Evolutionary conservation across 1,140 invertebrate genomes (phyloP).

Genomic region (Thalassaphorura encarpata): DNA sequence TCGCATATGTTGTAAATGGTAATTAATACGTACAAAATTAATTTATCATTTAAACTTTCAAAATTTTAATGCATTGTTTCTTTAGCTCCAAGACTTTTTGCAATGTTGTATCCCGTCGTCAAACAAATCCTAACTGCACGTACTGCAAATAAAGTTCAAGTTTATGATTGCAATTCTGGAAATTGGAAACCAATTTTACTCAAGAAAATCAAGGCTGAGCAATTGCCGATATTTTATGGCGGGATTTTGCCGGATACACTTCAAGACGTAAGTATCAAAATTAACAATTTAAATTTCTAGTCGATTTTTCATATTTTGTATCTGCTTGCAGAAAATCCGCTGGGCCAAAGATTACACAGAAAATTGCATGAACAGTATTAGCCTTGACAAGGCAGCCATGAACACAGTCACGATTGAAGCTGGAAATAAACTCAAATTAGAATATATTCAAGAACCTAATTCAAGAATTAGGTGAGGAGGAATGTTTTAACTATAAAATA

Average conservation of each 20-base stretch:
- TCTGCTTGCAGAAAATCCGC: too few relatives aligned
- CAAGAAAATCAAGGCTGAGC: slow-evolving; percentile 51
- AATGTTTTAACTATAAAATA: too few relatives aligned
- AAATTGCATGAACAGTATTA: slow-evolving; percentile 1
- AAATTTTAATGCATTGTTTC: not conserved
- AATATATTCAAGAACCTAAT: slow-evolving; percentile 9
- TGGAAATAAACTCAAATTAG: slow-evolving; percentile 14
- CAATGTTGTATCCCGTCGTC: slow-evolving; percentile 69
- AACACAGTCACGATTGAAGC: slow-evolving; percentile 16
- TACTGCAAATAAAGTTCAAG: slow-evolving; percentile 77
- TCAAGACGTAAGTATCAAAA: not conserved
- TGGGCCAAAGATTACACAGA: too few relatives aligned
- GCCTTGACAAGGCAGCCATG: not conserved
- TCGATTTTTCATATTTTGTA: not conserved
- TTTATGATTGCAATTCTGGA: slow-evolving; percentile 59
- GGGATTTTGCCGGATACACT: slow-evolving; percentile 42
- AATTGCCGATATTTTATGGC: slow-evolving; percentile 66
- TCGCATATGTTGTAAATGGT: slow-evolving; percentile 13
- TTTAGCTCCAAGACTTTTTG: slow-evolving; percentile 59
- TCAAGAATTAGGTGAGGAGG: slow-evolving; percentile 1
- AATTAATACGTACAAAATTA: not conserved
- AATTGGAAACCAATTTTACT: slow-evolving; percentile 69
- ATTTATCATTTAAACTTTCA: not conserved
- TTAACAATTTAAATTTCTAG: not conserved
- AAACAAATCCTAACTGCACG: slow-evolving; percentile 83